Percentiles rank a stretch among this genome's conserved stretches.
Conservation (phyloP, 2,113 vertebrate genomes). For the Hemichromis elongatus region DNA sequence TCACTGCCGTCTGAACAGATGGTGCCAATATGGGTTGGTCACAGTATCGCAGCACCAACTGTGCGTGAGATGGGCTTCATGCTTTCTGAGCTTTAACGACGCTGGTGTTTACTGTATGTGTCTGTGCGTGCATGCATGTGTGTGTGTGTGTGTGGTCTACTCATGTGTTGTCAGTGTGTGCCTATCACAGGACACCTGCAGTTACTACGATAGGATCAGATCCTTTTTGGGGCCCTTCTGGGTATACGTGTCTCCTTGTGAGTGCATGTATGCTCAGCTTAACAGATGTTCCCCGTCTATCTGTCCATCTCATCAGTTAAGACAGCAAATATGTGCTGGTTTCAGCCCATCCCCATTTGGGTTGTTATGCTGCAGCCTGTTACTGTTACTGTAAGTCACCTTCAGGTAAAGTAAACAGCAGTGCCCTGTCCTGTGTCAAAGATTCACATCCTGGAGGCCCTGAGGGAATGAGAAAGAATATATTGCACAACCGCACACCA, state of each 20-base stretch:
- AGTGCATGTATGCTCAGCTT: neutral
- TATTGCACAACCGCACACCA: slow-evolving; percentile 1
- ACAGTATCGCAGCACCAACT: slow-evolving; percentile 31
- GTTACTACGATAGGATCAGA: neutral
- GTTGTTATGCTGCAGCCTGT: slow-evolving; percentile 29
- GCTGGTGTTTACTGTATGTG: neutral
- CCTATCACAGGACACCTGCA: slow-evolving; percentile 44
- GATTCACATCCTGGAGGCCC: slow-evolving; percentile 43
- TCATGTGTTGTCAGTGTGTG: slow-evolving; percentile 30
- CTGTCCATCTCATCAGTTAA: slow-evolving; percentile 44
- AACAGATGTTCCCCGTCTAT: slow-evolving; percentile 50
- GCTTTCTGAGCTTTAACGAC: slow-evolving; percentile 26
- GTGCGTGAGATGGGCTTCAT: slow-evolving; percentile 22
- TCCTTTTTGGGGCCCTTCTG: neutral
- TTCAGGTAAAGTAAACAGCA: slow-evolving; percentile 59
- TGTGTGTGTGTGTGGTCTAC: slow-evolving; percentile 16
- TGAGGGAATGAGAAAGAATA: neutral
- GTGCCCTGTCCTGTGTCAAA: slow-evolving; percentile 26
- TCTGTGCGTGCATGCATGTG: slow-evolving; percentile 16
- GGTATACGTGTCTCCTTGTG: neutral
- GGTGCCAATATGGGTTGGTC: slow-evolving; percentile 51
- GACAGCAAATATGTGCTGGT: slow-evolving; percentile 20
- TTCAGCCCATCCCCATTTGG: slow-evolving; percentile 25
- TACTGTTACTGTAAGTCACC: slow-evolving; percentile 43
- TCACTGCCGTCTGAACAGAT: slow-evolving; percentile 21